Percentiles rank a stretch among this genome's conserved stretches.
Evolutionary conservation across 2,113 vertebrate species (phyloP).

Genomic region (Cepphus grylle): DNA sequence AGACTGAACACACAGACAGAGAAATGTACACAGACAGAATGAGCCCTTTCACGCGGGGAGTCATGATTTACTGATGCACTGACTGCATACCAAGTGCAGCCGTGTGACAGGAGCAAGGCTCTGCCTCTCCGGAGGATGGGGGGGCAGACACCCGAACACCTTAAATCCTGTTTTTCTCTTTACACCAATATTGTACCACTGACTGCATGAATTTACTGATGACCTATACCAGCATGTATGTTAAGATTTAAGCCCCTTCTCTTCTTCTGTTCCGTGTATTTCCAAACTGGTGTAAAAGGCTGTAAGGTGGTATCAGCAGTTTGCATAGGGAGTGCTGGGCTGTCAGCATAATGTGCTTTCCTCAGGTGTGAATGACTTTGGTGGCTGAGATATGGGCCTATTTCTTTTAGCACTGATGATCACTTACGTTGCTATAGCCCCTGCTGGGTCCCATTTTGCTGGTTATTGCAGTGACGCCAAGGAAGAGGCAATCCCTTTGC

Average conservation of each 20-base stretch:
- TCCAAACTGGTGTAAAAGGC: neutral
- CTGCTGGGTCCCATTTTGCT: neutral
- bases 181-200: neutral
- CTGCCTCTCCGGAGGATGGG: rapidly evolving
- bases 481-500: neutral
- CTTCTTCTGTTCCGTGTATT: neutral
- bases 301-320: neutral
- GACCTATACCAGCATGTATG: neutral
- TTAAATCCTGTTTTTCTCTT: neutral
- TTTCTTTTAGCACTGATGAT: neutral
- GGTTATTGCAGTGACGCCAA: neutral
- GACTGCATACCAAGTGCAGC: conserved; percentile 23
- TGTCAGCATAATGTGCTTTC: neutral
- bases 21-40: conserved; percentile 25
- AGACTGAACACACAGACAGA: neutral
- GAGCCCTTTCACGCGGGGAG: conserved; percentile 1
- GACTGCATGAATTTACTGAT: neutral
- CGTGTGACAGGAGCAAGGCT: neutral
- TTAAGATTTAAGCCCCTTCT: neutral
- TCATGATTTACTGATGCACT: neutral
- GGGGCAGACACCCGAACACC: neutral
- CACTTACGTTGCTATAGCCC: neutral
- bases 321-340: neutral
- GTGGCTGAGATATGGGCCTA: neutral
- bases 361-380: neutral